phyloP scores from a whole-genome alignment of 2,113 vertebrate genomes.

The Aptenodytes forsteri region DNA sequence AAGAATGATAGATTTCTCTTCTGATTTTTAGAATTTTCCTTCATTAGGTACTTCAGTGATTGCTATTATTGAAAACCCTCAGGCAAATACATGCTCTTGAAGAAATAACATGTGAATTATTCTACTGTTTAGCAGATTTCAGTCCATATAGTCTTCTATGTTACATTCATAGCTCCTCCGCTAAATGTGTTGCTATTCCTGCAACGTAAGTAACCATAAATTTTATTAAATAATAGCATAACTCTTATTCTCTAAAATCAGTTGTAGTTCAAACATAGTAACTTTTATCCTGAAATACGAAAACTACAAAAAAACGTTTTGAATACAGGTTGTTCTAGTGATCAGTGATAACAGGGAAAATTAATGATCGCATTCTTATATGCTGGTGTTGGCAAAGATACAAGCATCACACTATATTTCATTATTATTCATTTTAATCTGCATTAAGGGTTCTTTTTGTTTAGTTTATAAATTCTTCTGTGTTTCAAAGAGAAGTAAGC shows the following conservation, averaged over 20 bases:
- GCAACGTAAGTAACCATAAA: rapidly evolving
- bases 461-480: neutral
- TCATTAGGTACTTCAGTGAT: neutral
- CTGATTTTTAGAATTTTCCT: neutral
- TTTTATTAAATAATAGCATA: neutral
- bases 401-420: neutral
- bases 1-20: neutral
- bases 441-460: neutral
- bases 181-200: neutral
- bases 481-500: neutral
- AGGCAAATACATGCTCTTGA: neutral
- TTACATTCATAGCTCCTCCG: neutral
- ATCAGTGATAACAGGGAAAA: neutral
- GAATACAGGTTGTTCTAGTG: neutral
- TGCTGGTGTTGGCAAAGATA: neutral
- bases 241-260: neutral
- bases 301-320: neutral
- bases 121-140: neutral
- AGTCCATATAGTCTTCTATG: neutral
- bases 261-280: neutral
- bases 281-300: neutral
- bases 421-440: neutral
- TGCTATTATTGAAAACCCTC: neutral
- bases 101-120: neutral
- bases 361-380: neutral